These are phyloP conservation scores for Zosterops borbonicus DNA, from an alignment of 2,113 vertebrate species.

Conservation along the genomic window DNA sequence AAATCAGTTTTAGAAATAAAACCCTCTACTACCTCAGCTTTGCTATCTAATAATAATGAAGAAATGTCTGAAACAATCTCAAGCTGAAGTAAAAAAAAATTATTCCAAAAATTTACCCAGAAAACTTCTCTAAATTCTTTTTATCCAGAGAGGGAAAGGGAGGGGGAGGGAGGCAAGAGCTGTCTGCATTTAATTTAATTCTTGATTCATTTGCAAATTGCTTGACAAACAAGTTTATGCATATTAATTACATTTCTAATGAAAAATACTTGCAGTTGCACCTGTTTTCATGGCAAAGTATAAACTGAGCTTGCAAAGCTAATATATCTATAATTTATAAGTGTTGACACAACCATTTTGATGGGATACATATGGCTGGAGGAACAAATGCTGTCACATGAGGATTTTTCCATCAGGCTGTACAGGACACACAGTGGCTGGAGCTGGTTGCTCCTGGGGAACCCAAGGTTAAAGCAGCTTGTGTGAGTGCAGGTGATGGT, in stretches of 20 bases:
- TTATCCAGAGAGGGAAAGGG: background rate
- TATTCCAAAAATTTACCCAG: background rate
- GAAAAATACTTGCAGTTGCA: conserved; percentile 58
- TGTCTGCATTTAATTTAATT: conserved; percentile 33
- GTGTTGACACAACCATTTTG: background rate
- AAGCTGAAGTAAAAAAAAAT: background rate
- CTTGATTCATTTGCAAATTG: conserved; percentile 45
- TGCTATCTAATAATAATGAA: background rate
- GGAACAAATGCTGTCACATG: background rate
- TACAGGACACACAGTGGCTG: background rate
- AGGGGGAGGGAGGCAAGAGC: background rate
- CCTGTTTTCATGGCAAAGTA: conserved; percentile 21
- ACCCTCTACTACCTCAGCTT: background rate
- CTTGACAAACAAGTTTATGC: conserved; percentile 48
- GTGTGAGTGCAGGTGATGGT: background rate
- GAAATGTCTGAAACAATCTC: background rate
- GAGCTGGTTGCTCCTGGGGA: background rate
- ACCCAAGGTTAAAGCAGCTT: background rate
- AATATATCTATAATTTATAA: background rate
- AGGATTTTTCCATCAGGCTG: background rate
- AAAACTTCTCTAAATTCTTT: background rate
- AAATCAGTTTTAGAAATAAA: background rate
- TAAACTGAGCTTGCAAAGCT: background rate
- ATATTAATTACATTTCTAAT: conserved; percentile 62
- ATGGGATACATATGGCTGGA: background rate